Conservation (phyloP, 2,888 invertebrate genomes). For the Ophonus ardosiacus region DNA sequence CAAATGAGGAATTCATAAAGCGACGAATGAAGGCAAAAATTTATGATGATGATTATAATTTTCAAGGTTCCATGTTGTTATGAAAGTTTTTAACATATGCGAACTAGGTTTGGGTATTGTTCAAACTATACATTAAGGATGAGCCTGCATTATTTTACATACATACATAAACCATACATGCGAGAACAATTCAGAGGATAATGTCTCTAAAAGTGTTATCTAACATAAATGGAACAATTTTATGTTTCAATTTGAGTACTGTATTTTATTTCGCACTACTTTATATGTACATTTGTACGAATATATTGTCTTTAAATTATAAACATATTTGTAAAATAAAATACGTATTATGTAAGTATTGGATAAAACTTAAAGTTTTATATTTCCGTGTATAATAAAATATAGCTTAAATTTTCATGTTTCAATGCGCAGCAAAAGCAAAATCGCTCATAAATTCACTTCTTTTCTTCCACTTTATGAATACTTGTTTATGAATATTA, state of each 20-base stretch:
- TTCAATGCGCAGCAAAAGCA: background rate
- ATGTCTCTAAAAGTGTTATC: conserved; percentile 19
- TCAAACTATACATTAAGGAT: conserved; percentile 12
- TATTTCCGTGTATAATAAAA: background rate
- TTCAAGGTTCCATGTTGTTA: conserved; percentile 16
- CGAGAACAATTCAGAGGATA: conserved; percentile 11
- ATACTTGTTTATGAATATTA: background rate
- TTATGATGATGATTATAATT: no score
- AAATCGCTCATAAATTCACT: conserved; percentile 4
- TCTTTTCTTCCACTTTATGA: background rate
- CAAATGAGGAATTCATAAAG: no score
- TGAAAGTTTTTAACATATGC: conserved; percentile 25
- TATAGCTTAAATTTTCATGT: background rate
- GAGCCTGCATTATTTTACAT: conserved; percentile 10
- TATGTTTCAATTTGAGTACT: background rate
- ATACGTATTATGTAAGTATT: background rate
- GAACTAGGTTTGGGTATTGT: conserved; percentile 11
- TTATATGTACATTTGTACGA: background rate
- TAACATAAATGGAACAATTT: conserved; percentile 12
- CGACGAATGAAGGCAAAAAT: no score
- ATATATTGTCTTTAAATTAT: conserved; percentile 28
- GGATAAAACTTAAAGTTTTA: conserved; percentile 4
- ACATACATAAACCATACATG: conserved; percentile 37
- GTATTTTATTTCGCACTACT: conserved; percentile 4
- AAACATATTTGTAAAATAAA: background rate